These are phyloP conservation scores for Sphaerodactylus townsendi DNA, from an alignment of 2,113 vertebrate genomes.

Conservation along the genomic window DNA sequence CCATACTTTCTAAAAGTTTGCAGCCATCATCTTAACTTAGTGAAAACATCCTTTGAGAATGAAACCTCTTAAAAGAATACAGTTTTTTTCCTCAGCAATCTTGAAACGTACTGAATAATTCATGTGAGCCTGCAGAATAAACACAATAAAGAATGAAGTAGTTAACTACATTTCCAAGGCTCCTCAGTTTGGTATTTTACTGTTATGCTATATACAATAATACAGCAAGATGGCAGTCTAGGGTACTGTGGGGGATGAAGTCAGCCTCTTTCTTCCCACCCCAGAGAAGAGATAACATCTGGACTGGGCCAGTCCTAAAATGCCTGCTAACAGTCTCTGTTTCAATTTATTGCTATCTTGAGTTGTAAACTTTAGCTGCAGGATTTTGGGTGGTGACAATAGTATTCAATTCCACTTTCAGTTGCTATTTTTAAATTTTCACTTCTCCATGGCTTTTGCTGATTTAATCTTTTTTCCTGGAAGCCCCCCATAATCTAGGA, in stretches of 20 bases:
- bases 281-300: background rate
- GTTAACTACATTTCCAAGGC: conserved; percentile 57
- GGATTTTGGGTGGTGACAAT: too few relatives aligned
- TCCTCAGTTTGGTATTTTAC: conserved; percentile 47
- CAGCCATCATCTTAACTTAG: conserved; percentile 61
- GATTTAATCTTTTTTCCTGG: too few relatives aligned
- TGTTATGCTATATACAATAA: conserved; percentile 26
- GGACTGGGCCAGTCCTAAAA: accelerated
- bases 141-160: conserved; percentile 67
- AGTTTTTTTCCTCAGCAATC: conserved; percentile 61
- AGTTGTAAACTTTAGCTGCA: too few relatives aligned
- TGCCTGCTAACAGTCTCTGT: background rate
- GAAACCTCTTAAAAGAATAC: conserved; percentile 60
- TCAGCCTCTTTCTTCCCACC: background rate
- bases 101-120: conserved; percentile 72
- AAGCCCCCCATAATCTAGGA: too few relatives aligned
- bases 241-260: background rate
- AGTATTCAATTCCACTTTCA: too few relatives aligned
- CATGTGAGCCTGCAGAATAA: conserved; percentile 66
- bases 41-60: conserved; percentile 71
- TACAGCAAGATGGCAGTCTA: background rate
- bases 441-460: too few relatives aligned
- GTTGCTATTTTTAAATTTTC: too few relatives aligned
- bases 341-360: too few relatives aligned
- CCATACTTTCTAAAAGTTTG: conserved; percentile 65